phyloP scores from a whole-genome alignment of 2,888 invertebrate genomes.

The Ennomos erosarius region DNA sequence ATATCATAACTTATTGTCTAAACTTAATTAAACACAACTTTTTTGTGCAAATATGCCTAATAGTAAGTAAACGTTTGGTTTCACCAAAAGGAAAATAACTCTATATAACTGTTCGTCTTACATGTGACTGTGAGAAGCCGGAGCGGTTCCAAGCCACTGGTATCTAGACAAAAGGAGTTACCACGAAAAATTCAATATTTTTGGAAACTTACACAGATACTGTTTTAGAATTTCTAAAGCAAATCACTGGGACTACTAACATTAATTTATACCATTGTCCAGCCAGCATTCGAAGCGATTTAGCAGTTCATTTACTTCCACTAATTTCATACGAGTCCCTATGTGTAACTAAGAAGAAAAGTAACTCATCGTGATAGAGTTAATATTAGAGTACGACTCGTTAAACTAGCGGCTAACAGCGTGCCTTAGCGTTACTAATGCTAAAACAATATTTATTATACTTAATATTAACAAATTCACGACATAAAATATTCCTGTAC shows the following conservation, averaged over 20 bases:
- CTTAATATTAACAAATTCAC: constrained; percentile 47
- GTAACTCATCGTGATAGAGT: constrained; percentile 42
- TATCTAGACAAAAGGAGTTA: constrained; percentile 37
- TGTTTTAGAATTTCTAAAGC: constrained; percentile 39
- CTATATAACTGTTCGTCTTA: constrained; percentile 35
- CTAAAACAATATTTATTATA: constrained; percentile 42
- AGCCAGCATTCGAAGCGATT: constrained; percentile 36
- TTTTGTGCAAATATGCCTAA: constrained; percentile 86
- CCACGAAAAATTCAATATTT: constrained; percentile 32
- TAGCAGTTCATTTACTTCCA: constrained; percentile 26
- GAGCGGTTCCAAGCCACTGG: constrained; percentile 51
- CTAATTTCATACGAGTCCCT: constrained; percentile 34
- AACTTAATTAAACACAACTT: constrained; percentile 86
- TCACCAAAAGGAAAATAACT: constrained; percentile 65
- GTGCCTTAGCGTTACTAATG: constrained; percentile 43
- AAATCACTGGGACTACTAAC: constrained; percentile 42
- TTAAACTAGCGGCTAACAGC: constrained; percentile 44
- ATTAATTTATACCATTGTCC: constrained; percentile 31
- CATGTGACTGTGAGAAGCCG: constrained; percentile 47
- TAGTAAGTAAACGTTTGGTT: constrained; percentile 81
- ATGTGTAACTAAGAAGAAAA: constrained; percentile 34
- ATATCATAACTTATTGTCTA: constrained; percentile 85
- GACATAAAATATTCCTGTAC: constrained; percentile 45
- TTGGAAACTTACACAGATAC: constrained; percentile 38
- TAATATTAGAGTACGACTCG: constrained; percentile 42